Conservation (phyloP, 2,888 invertebrate genomes). For the Cybosia mesomella region DNA sequence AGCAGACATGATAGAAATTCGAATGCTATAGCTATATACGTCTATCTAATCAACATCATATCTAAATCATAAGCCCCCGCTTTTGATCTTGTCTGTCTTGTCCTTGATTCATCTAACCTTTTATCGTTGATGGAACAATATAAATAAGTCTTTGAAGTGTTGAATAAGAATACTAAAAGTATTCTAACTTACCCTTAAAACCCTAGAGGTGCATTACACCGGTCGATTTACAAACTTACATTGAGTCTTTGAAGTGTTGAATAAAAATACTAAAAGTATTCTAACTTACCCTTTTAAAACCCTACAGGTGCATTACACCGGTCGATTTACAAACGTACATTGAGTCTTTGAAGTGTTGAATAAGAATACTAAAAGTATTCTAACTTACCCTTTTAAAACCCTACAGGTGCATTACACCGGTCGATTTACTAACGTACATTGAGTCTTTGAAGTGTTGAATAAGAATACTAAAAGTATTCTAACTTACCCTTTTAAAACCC, state of each 20-base stretch:
- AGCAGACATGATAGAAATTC: neutral
- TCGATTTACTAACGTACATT: too few relatives aligned
- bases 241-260: too few relatives aligned
- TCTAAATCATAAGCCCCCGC: slow-evolving; percentile 9
- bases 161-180: neutral
- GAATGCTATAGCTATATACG: neutral
- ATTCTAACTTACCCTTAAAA: neutral
- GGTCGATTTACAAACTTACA: too few relatives aligned
- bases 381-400: neutral
- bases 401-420: neutral
- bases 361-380: too few relatives aligned
- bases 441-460: too few relatives aligned
- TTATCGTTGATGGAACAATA: neutral
- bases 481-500: neutral
- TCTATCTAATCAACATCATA: slow-evolving; percentile 15
- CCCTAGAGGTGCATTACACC: neutral
- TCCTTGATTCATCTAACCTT: neutral
- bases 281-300: neutral
- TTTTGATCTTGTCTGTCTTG: neutral
- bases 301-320: neutral
- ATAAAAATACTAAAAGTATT: too few relatives aligned
- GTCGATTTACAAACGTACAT: too few relatives aligned
- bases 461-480: too few relatives aligned
- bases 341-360: too few relatives aligned
- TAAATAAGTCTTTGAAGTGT: neutral